Evolutionary conservation across 2,113 vertebrate genomes (phyloP), one percentile per base, ranked within the genome.

Genomic region (Oncorhynchus mykiss): DNA sequence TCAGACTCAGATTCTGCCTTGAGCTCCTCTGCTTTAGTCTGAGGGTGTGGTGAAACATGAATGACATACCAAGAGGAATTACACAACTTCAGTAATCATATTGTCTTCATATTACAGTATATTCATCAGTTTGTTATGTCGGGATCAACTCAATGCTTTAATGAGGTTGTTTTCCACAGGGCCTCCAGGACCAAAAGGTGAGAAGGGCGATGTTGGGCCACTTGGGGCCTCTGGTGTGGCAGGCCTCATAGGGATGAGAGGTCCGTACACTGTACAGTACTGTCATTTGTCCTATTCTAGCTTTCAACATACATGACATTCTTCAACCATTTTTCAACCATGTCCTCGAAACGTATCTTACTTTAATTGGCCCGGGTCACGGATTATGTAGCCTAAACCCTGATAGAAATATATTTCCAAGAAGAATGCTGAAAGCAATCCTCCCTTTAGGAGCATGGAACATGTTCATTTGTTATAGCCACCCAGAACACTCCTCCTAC

Each of bases 171-270:
- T 62, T n/a, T 62, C n/a, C 22, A 20, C 71, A 99, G 97, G 97
- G 68, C 96, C 96, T 6, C 95, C 96, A 0, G 97, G 97, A 88
- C 95, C 96, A 67, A 98, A 96, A 85, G 97, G 97, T 72, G 97
- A 98, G 16, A 97, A 91, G 76, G 97, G 97, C 14, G 89, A 93
- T 34, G 91, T 87, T 71, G 97, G 97, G 65, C 87, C 94, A n/a
- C 90, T 95, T 25, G 97, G 97, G 0, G 80, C 88, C 20, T 87
- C 92, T 0, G 97, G 97, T 1, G 71, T 82, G 0, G 93, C 95
- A 0, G 97, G 97, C 59, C 71, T 96, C n/a, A 91, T 94, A 4
- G 97, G 97, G 1, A 76, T 94, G 69, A 94, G 90, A 96, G 97
- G 97, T 98, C 80, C 92, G 96, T 95, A 80, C 86, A 13, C 7